A percentile compares a stretch with the other conserved stretches of the same genome.
Conservation (phyloP, 2,113 vertebrate species). For the Copsychus sechellarum region DNA sequence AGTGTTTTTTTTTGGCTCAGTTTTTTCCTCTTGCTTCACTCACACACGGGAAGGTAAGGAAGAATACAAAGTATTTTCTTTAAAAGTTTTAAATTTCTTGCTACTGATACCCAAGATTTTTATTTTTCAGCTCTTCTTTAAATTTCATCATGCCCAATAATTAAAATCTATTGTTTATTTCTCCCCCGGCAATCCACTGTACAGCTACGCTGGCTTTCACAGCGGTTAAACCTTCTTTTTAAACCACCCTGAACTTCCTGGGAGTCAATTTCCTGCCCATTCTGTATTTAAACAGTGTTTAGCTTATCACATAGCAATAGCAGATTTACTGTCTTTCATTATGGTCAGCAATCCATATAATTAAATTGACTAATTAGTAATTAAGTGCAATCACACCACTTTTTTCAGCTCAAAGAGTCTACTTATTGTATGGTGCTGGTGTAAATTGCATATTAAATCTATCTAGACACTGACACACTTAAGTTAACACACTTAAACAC, state of each 20-base stretch:
- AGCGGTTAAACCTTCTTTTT: neutral
- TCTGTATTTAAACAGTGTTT: conserved; percentile 45
- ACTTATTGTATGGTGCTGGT: conserved; percentile 65
- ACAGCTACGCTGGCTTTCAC: neutral
- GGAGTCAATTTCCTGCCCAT: conserved; percentile 5
- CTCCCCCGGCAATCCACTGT: neutral
- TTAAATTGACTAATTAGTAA: conserved; percentile 68
- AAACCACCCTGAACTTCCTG: neutral
- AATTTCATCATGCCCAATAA: neutral
- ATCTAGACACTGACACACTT: conserved; percentile 59
- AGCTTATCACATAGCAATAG: conserved; percentile 43
- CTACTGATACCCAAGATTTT: neutral
- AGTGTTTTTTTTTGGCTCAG: neutral
- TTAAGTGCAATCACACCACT: conserved; percentile 69
- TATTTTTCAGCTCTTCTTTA: neutral
- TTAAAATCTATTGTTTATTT: neutral
- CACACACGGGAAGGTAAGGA: neutral
- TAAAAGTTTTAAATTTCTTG: conserved; percentile 5
- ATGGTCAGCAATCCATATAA: conserved; percentile 71
- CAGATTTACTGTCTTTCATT: conserved; percentile 62
- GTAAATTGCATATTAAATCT: conserved; percentile 70
- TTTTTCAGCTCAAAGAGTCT: conserved; percentile 68
- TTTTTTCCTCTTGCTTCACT: neutral
- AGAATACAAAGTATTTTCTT: neutral
- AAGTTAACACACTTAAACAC: conserved; percentile 46